Percentiles rank a stretch among this genome's conserved stretches.
Evolutionary conservation across 2,113 vertebrate genomes (phyloP).

Genomic region (Anas platyrhynchos): DNA sequence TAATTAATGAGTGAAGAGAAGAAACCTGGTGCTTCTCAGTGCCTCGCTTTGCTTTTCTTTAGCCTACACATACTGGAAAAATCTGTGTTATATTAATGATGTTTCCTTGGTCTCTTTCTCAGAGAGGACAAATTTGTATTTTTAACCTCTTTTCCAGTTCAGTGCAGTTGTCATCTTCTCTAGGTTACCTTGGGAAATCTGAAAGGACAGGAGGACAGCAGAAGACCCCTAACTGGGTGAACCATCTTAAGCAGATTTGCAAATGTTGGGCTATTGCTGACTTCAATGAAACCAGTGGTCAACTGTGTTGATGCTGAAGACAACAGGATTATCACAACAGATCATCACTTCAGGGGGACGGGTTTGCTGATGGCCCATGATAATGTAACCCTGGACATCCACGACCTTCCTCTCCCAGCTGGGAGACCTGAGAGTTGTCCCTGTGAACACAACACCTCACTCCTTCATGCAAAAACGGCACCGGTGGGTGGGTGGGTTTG

Average conservation of each 20-base stretch:
- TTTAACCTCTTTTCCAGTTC: not conserved
- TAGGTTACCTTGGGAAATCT: not conserved
- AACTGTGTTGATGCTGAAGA: not conserved
- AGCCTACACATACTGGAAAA: not conserved
- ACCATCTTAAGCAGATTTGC: not conserved
- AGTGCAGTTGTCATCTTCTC: not conserved
- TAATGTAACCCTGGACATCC: not conserved
- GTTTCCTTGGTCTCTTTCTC: not conserved
- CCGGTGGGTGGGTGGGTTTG: not conserved
- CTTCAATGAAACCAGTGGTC: not conserved
- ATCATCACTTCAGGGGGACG: not conserved
- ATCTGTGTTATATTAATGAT: not conserved
- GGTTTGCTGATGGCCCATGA: not conserved
- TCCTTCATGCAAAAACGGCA: not conserved
- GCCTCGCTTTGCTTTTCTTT: not conserved
- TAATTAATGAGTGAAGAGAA: not conserved
- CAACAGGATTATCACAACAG: not conserved
- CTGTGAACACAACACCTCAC: not conserved
- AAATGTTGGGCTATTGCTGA: not conserved
- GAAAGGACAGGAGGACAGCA: not conserved
- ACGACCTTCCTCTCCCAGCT: not conserved
- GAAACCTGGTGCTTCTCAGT: not conserved
- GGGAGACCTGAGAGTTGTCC: not conserved
- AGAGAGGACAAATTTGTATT: not conserved
- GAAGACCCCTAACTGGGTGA: not conserved